phyloP scores from a whole-genome alignment of 2,888 invertebrate species.

The Epirrhoe alternata region DNA sequence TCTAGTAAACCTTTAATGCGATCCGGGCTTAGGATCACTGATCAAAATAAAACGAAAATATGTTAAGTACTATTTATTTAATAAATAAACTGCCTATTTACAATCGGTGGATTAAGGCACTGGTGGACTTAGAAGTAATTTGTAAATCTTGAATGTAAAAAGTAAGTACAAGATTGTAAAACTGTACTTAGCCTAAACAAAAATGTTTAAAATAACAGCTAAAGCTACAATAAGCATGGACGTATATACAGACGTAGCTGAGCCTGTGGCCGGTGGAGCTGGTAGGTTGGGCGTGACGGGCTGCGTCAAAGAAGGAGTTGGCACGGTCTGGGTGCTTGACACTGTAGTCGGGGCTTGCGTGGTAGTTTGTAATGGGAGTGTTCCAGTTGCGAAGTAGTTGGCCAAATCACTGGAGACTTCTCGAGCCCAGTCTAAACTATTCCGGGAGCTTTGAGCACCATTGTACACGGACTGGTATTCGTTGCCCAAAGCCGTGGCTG shows the following conservation, averaged over 20 bases:
- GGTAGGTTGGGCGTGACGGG: slow-evolving; percentile 63
- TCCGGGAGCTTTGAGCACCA: slow-evolving; percentile 49
- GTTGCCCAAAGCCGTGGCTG: slow-evolving; percentile 48
- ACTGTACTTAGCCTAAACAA: slow-evolving; percentile 48
- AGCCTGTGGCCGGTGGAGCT: slow-evolving; percentile 41
- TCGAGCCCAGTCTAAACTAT: slow-evolving; percentile 58
- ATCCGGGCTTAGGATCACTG: too few relatives aligned
- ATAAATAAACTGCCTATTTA: slow-evolving; percentile 50
- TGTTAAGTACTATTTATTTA: slow-evolving; percentile 38
- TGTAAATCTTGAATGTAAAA: not conserved
- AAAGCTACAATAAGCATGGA: slow-evolving; percentile 56
- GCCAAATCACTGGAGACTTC: slow-evolving; percentile 54
- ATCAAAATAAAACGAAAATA: not conserved
- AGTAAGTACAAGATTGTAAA: not conserved
- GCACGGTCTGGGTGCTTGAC: slow-evolving; percentile 33
- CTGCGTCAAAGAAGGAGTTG: slow-evolving; percentile 45
- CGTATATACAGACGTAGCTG: slow-evolving; percentile 58
- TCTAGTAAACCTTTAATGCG: too few relatives aligned
- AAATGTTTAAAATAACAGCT: slow-evolving; percentile 54
- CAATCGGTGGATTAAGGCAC: slow-evolving; percentile 48
- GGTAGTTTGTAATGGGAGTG: slow-evolving; percentile 36
- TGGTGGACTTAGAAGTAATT: slow-evolving; percentile 33
- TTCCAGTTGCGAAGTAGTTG: slow-evolving; percentile 57
- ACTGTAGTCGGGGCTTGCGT: not conserved
- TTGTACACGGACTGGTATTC: slow-evolving; percentile 48